Conservation (phyloP, 35 echinoderm and acorn worm genomes). For the Anneissia japonica region DNA sequence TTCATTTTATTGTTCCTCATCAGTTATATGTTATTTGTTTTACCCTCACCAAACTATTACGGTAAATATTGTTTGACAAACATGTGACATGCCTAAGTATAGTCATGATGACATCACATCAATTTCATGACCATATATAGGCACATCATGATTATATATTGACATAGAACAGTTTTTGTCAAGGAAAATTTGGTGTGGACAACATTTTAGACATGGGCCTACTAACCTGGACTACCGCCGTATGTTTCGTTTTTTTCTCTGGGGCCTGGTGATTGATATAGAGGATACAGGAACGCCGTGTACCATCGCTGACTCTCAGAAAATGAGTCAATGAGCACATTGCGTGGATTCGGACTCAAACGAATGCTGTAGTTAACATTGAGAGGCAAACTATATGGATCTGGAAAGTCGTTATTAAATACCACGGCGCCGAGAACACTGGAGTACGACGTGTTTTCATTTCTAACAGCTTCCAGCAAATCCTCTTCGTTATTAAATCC, state of each 20-base stretch:
- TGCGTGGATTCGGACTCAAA: slow-evolving; percentile 54
- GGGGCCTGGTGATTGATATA: slow-evolving; percentile 42
- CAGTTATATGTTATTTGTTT: no score
- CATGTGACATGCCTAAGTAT: no score
- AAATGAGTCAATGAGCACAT: neutral
- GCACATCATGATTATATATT: no score
- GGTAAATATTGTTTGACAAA: no score
- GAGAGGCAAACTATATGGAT: slow-evolving; percentile 9
- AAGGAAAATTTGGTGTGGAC: no score
- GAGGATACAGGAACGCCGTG: slow-evolving; percentile 54
- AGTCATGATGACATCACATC: no score
- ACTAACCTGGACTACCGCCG: slow-evolving; percentile 77
- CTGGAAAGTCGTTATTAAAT: slow-evolving; percentile 58
- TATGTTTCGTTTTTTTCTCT: slow-evolving; percentile 31
- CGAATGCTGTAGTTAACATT: slow-evolving; percentile 76
- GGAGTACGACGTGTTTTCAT: slow-evolving; percentile 1
- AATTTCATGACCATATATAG: no score
- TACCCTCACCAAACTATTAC: no score
- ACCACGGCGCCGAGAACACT: slow-evolving; percentile 63
- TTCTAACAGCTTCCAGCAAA: slow-evolving; percentile 37
- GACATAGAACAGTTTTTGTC: no score
- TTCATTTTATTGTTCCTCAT: no score
- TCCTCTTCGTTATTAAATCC: slow-evolving; percentile 64
- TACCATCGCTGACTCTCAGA: slow-evolving; percentile 51
- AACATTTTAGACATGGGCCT: no score